These are phyloP conservation scores for Acrocephalus kingi DNA, from an alignment of 2,113 vertebrate species.

Conservation along the genomic window DNA sequence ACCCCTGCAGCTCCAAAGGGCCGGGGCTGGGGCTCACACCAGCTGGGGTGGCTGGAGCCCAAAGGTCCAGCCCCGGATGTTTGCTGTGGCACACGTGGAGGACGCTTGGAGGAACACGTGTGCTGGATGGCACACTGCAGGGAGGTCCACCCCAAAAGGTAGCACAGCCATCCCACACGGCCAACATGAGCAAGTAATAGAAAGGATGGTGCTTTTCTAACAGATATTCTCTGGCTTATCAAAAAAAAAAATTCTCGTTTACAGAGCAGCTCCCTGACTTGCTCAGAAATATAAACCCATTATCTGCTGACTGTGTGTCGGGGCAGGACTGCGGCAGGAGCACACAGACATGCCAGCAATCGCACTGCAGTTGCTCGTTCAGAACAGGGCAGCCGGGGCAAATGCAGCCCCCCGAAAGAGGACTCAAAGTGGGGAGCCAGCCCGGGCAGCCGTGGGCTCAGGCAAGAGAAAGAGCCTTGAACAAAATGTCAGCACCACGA, in stretches of 20 bases:
- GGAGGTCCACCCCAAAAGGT: neutral
- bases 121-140: neutral
- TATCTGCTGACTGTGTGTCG: fast-evolving
- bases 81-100: fast-evolving
- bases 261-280: neutral
- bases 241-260: neutral
- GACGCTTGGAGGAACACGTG: fast-evolving
- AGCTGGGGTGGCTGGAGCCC: neutral
- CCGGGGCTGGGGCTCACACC: fast-evolving
- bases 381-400: neutral
- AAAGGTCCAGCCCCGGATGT: neutral
- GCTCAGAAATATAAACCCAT: neutral
- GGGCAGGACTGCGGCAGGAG: neutral
- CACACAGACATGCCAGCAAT: neutral
- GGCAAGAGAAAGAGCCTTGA: neutral
- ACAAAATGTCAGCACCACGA: neutral
- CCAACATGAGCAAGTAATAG: fast-evolving
- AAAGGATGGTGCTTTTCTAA: neutral
- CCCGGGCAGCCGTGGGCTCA: fast-evolving
- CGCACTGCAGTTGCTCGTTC: neutral
- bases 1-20: fast-evolving
- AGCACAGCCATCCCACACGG: fast-evolving
- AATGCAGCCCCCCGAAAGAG: neutral
- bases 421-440: fast-evolving
- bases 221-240: neutral